Conservation (phyloP, 2,113 vertebrate species). For the Albula glossodonta region DNA sequence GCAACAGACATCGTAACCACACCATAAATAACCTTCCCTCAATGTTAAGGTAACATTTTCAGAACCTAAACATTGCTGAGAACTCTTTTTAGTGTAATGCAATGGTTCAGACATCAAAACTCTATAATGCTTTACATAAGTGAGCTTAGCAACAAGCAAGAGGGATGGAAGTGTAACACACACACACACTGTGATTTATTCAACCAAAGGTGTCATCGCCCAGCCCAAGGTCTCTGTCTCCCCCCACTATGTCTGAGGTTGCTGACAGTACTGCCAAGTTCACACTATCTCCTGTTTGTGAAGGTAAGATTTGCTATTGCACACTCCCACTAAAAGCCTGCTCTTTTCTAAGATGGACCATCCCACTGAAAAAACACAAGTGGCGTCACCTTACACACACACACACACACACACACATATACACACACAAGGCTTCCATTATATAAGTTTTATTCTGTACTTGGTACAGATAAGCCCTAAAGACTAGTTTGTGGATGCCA, state of each 20-base stretch:
- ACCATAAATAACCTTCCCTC: not conserved
- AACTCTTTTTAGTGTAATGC: not conserved
- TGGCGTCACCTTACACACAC: not conserved
- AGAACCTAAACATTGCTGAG: not conserved
- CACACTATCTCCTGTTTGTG: conserved; percentile 56
- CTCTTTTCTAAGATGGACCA: not conserved
- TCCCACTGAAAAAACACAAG: too few relatives aligned
- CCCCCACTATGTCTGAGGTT: conserved; percentile 32
- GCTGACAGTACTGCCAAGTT: conserved; percentile 40
- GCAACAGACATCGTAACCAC: conserved; percentile 26
- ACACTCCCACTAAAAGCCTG: not conserved
- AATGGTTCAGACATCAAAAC: not conserved
- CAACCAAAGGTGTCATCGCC: conserved; percentile 60
- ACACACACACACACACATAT: not conserved
- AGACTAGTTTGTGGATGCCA: conserved; percentile 6
- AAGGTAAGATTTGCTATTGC: conserved; percentile 69
- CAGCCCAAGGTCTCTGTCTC: conserved; percentile 46
- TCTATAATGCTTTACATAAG: not conserved
- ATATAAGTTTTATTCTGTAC: conserved; percentile 5
- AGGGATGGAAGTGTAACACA: not conserved
- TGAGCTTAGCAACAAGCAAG: not conserved
- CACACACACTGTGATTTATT: conserved; percentile 10
- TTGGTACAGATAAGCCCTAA: conserved; percentile 4
- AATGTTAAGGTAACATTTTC: conserved; percentile 3
- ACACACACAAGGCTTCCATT: not conserved